Base-by-base conservation (phyloP, 2,797 vertebrate genomes). In the Sebastes nivosus region DNA sequence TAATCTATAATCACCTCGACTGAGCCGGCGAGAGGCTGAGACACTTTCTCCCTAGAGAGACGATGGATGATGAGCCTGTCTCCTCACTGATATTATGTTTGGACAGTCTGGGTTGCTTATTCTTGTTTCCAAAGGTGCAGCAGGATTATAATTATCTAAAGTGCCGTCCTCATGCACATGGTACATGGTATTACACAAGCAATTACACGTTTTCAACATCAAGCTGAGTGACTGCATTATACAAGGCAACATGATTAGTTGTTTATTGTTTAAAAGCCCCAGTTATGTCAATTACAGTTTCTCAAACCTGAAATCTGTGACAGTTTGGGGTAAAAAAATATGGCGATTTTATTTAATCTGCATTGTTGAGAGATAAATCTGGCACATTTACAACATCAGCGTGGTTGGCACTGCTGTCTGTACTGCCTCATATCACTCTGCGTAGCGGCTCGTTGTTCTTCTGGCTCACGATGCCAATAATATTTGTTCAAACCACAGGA, bases 1-100 rank as follows among this genome's bases (percentile, higher is more conserved):
- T 86, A 86, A 63, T 36, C 77, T 59, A 29, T 91, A 91, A 91
- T 91, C 87, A 90, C 77, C 81, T 67, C 16, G 5, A 55, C 73
- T 76, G 65, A 88, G 83, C 73, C 32, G 4, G 58, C 2, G 22
- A 78, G 72, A 74, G 58, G 46, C 67, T 76, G 72, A 85, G 74
- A 77, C 38, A 66, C 77, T 78, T 32, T 61, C 27, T 87, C 72
- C 58, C 67, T 14, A 4, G 73, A 83, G 81, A 78, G 60, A 55
- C 1, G 38, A 71, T 3, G n/a, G 71, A 82, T 83, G 86, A 87
- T 77, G 74, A 83, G 79, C 18, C 16, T 6, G 73, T 75, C 36
- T 63, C 30, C 63, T 73, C 11, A 16, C 50, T 83, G 79, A 75
- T 68, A 59, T 83, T 77, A 79, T 55, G 46, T 77, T 55, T 73